Percentiles rank a stretch among this genome's conserved stretches.
These are phyloP conservation scores for Scotopteryx bipunctaria DNA, from an alignment of 2,888 invertebrate species.

Conservation along the genomic window DNA sequence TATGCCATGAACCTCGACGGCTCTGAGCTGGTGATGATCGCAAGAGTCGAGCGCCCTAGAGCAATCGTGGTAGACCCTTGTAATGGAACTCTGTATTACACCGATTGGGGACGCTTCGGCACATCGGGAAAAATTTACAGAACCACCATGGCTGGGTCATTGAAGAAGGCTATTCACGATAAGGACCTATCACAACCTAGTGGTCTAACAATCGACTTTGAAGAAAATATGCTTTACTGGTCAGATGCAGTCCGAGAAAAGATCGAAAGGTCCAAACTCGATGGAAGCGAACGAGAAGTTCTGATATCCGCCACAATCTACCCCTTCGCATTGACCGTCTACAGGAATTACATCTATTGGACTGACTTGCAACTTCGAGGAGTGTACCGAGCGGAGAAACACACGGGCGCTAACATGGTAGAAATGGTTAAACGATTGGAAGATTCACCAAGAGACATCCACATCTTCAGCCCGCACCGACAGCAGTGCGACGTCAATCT, in stretches of 20 bases:
- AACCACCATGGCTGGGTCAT: conserved; percentile 97
- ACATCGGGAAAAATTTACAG: conserved; percentile 96
- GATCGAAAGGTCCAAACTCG: conserved; percentile 95
- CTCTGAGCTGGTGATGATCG: conserved; percentile 94
- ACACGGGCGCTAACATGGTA: conserved; percentile 96
- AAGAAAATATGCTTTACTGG: conserved; percentile 97
- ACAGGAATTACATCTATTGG: conserved; percentile 96
- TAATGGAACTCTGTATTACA: conserved; percentile 96
- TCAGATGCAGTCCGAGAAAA: conserved; percentile 98
- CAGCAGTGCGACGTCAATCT: conserved; percentile 92
- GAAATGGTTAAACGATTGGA: conserved; percentile 97
- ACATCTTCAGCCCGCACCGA: conserved; percentile 90
- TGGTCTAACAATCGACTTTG: conserved; percentile 97
- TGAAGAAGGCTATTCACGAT: conserved; percentile 94
- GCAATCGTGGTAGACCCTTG: conserved; percentile 99
- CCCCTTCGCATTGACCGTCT: conserved; percentile 97
- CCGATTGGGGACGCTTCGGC: conserved; percentile 97
- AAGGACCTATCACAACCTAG: conserved; percentile 97
- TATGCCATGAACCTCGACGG: conserved; percentile 97
- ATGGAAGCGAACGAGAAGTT: conserved; percentile 93
- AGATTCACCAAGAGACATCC: conserved; percentile 96
- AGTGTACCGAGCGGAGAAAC: conserved; percentile 98
- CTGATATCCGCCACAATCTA: conserved; percentile 95
- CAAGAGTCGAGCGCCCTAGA: conserved; percentile 95
- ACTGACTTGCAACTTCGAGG: conserved; percentile 96